Conservation (phyloP, 2,888 invertebrate species). For the Marasmarcha lunaedactyla region DNA sequence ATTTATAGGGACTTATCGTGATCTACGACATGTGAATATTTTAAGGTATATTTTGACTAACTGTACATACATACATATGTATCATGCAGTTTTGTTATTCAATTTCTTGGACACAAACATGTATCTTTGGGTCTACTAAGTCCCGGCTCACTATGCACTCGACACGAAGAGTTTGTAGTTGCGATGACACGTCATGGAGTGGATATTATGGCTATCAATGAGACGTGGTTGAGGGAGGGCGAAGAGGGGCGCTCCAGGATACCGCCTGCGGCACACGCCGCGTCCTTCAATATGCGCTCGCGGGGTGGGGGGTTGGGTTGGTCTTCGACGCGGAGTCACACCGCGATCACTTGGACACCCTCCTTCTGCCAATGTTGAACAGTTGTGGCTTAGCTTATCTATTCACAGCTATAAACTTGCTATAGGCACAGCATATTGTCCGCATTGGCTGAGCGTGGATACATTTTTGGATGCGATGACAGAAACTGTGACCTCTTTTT, state of each 20-base stretch:
- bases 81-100: too few relatives aligned
- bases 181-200: constrained; percentile 4
- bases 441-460: constrained; percentile 4
- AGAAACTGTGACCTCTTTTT: constrained; percentile 2
- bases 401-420: neutral
- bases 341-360: neutral
- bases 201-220: constrained; percentile 7
- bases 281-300: constrained; percentile 5
- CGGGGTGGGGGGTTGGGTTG: constrained; percentile 10
- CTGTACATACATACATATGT: too few relatives aligned
- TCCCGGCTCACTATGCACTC: constrained; percentile 5
- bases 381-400: constrained; percentile 4
- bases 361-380: constrained; percentile 3
- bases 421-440: constrained; percentile 8
- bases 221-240: constrained; percentile 7
- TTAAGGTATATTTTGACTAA: too few relatives aligned
- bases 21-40: too few relatives aligned
- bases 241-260: neutral
- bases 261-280: neutral
- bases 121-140: neutral
- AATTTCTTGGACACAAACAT: too few relatives aligned
- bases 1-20: too few relatives aligned
- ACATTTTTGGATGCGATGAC: constrained; percentile 4
- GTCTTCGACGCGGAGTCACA: neutral
- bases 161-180: neutral